Base-by-base conservation (phyloP, 2,113 vertebrate genomes). In the Leucosticte australis region DNA sequence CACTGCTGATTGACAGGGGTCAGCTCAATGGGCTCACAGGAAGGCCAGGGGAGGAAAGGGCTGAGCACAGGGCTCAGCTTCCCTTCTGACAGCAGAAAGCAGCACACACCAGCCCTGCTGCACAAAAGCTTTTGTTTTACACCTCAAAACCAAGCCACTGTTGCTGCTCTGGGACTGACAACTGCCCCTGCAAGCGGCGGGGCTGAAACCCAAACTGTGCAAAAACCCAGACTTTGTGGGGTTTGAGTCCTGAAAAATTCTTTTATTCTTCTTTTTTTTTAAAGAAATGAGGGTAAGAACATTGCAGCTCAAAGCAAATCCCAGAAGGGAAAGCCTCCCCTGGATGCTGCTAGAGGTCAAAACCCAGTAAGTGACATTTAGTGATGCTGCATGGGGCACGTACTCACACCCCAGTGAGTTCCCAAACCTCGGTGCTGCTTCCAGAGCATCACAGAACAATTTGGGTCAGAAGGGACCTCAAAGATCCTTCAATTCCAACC, bases 81-180 rank as follows among this genome's bases (percentile, higher is more conserved):
- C 71, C 42, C 67, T 56, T n/a, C 76, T 6, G 3, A 75, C 71
- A 76, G 75, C 89, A 91, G 90, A 87, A 89, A 84, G 73, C 74
- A 70, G 88, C 69, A 82, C 55, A 37, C 69, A 39, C 14, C 18
- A 39, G 35, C 65, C 56, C 5, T 0, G 9, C n/a, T 35, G 71
- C 71, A 90, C 79, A 90, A 75, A 74, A 9, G 62, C 91, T 94
- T 94, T 75, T 94, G 84, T 39, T 83, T 75, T 11, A 26, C 46
- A 41, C 10, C 64, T 78, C 84, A 39, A 73, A 83, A 57, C 33
- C n/a, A 16, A 49, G 5, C 33, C 41, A 37, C n/a, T 1, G 1
- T 4, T 0, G 3, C 50, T n/a, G 83, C 73, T 77, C 59, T 0
- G 0, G 69, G 69, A 57, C n/a, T 18, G 52, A 26, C 41, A 73